Base-by-base conservation (phyloP, 1,140 invertebrate species). In the Drosophila eugracilis region DNA sequence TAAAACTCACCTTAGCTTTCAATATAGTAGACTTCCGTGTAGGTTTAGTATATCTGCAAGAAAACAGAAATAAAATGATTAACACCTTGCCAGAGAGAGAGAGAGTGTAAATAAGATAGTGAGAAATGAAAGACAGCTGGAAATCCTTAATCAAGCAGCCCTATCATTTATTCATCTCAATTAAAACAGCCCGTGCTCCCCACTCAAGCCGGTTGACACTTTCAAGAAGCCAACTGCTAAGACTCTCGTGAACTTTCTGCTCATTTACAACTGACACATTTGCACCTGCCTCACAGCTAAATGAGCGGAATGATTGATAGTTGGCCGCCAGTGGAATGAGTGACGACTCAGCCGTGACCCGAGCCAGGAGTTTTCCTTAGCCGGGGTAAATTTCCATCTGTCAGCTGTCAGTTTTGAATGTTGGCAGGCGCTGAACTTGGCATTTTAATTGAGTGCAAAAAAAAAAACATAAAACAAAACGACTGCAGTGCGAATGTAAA, bases 361-460 rank as follows among this genome's bases (percentile, higher is more conserved):
- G 49, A n/a, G 44, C 32, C 26, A n/a, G 62, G 37, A 39, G 32
- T 53, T 53, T 79, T 71, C 54, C 32, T 58, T 60, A 15, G 42
- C 36, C 49, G 22, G 34, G 45, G 37, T 12, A 45, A 52, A 54
- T 65, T 55, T 77, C 71, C 79, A 85, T 80, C 80, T 80, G 81
- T 86, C 80, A 86, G 76, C 76, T 84, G 81, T 86, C 80, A 84
- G 81, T 63, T 54, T 76, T 55, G 39, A 58, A 75, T 34, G 71
- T 55, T 75, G 76, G 81, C 80, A 79, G 76, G 47, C 65, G 83
- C 55, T 84, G 81, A 84, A 80, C 80, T 80, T 84, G 81, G 59
- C 77, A 85, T 85, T 84, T 84, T 79, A 84, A 85, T 84, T 84
- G 58, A 83, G 80, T 75, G 81, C 59, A 77, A 49, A 47, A 39